These are phyloP conservation scores for Bubalus kerabau DNA, from an alignment of 2,113 vertebrate genomes.

Conservation along the genomic window DNA sequence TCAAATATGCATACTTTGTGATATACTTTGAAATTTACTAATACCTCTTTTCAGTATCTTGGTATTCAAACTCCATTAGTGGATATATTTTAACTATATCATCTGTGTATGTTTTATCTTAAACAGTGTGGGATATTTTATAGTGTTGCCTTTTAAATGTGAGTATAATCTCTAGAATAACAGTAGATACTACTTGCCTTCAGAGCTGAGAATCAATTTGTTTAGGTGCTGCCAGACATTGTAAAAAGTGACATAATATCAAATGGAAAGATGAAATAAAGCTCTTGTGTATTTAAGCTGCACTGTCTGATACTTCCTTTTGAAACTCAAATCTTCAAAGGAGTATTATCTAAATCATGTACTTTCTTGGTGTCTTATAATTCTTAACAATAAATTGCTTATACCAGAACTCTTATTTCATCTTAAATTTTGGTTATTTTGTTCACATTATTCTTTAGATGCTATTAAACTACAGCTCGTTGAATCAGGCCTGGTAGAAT, in stretches of 20 bases:
- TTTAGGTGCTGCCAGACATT: not conserved
- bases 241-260: not conserved
- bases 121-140: not conserved
- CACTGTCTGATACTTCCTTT: not conserved
- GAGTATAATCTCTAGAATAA: not conserved
- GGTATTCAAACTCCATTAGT: not conserved
- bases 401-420: not conserved
- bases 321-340: not conserved
- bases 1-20: not conserved
- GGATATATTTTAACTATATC: not conserved
- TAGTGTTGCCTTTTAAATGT: not conserved
- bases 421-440: not conserved
- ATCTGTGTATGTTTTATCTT: not conserved
- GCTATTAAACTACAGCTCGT: conserved; percentile 97
- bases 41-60: not conserved
- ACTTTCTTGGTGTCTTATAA: not conserved
- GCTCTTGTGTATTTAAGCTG: not conserved
- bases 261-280: not conserved
- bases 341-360: not conserved
- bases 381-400: not conserved
- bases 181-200: not conserved
- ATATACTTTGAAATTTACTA: conserved; percentile 16
- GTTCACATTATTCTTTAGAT: conserved; percentile 80
- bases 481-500: conserved; percentile 96
- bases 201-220: not conserved